phyloP scores from a whole-genome alignment of 2,797 vertebrate genomes.

The Gobio occitaniae region DNA sequence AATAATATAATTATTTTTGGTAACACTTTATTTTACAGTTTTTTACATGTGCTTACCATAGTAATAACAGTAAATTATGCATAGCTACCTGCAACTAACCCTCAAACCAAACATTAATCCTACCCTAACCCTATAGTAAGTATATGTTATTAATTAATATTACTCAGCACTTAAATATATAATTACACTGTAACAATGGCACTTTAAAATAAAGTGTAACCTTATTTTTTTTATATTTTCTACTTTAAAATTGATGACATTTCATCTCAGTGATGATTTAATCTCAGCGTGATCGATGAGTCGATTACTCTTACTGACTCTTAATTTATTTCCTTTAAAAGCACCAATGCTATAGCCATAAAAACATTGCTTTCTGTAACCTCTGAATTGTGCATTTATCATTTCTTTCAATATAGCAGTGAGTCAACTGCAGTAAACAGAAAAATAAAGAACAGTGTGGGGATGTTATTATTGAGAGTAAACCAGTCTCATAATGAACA shows the following conservation, averaged over 20 bases:
- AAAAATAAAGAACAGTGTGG: constrained; percentile 10
- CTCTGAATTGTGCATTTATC: not conserved
- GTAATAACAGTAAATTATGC: no score
- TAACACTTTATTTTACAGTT: no score
- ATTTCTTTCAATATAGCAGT: not conserved
- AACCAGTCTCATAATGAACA: constrained; percentile 21
- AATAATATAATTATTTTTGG: no score
- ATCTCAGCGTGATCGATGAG: not conserved
- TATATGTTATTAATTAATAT: no score
- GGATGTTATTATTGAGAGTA: constrained; percentile 20
- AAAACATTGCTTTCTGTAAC: not conserved
- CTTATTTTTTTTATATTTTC: not conserved
- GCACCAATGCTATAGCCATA: not conserved
- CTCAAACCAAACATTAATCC: no score
- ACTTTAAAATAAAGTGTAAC: no score
- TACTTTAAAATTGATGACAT: not conserved
- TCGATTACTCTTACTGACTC: not conserved
- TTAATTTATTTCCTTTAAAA: not conserved
- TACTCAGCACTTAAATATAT: no score
- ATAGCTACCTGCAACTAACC: no score
- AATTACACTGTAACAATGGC: no score
- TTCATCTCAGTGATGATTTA: not conserved
- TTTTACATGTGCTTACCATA: no score
- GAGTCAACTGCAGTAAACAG: constrained; percentile 1
- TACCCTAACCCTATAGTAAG: no score